Conservation (phyloP, 2,888 invertebrate genomes). For the Agrotis ipsilon region DNA sequence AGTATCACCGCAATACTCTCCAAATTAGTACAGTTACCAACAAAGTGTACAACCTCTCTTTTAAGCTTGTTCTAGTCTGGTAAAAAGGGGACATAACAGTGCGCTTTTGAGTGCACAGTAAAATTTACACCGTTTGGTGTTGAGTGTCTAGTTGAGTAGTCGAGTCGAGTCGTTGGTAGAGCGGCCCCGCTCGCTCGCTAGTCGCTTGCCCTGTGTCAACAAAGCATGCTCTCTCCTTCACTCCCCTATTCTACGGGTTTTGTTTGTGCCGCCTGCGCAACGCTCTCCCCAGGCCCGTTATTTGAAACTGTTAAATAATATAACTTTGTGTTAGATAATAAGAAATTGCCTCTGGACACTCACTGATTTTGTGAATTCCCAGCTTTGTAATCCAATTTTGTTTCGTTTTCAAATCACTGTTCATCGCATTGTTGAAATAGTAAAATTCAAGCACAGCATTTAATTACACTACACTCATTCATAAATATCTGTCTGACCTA, state of each 20-base stretch:
- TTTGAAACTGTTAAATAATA: slow-evolving; percentile 61
- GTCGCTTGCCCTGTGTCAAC: slow-evolving; percentile 85
- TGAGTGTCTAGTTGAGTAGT: slow-evolving; percentile 56
- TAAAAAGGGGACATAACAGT: slow-evolving; percentile 69
- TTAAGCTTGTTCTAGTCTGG: not conserved
- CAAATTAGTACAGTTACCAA: slow-evolving; percentile 52
- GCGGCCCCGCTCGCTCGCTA: slow-evolving; percentile 62
- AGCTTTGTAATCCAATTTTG: slow-evolving; percentile 80
- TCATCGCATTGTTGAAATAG: slow-evolving; percentile 72
- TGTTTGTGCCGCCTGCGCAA: slow-evolving; percentile 80
- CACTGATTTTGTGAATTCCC: slow-evolving; percentile 78
- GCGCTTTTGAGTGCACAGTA: slow-evolving; percentile 69
- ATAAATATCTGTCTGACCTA: slow-evolving; percentile 68
- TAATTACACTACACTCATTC: slow-evolving; percentile 71
- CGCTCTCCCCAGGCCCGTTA: slow-evolving; percentile 67
- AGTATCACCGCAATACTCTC: slow-evolving; percentile 45
- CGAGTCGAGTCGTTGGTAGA: slow-evolving; percentile 66
- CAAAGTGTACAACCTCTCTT: slow-evolving; percentile 29
- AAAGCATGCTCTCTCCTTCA: slow-evolving; percentile 85
- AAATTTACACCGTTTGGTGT: slow-evolving; percentile 60
- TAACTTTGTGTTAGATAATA: slow-evolving; percentile 17
- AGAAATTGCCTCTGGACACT: slow-evolving; percentile 67
- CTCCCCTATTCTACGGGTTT: slow-evolving; percentile 82
- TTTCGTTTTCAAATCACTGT: slow-evolving; percentile 72
- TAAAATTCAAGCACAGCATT: slow-evolving; percentile 70